A percentile compares a stretch with the other conserved stretches of the same genome.
These are phyloP conservation scores for Hafferia zeledoni DNA, from an alignment of 2,797 vertebrate genomes.

Conservation along the genomic window DNA sequence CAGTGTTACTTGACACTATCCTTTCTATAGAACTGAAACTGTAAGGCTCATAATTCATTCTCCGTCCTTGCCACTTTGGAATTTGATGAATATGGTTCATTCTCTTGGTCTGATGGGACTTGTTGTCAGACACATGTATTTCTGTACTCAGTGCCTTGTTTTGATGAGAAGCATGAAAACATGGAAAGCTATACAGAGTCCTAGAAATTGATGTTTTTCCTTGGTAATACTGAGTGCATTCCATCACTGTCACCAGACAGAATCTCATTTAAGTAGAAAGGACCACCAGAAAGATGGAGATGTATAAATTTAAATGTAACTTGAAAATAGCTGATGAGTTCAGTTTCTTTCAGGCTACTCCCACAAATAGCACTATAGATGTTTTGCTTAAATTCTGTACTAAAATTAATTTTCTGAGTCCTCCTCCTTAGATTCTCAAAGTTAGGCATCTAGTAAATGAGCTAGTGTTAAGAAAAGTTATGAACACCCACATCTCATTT, in stretches of 20 bases:
- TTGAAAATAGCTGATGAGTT: neutral
- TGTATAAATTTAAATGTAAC: neutral
- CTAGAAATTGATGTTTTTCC: neutral
- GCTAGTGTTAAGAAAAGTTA: neutral
- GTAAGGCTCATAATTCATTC: neutral
- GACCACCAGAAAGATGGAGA: neutral
- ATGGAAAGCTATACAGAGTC: neutral
- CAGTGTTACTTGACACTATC: neutral
- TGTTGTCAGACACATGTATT: neutral
- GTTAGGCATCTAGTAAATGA: neutral
- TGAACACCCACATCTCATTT: neutral
- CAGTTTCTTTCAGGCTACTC: neutral
- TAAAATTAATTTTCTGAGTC: neutral
- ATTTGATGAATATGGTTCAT: neutral
- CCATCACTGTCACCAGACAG: neutral
- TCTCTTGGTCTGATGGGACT: rapidly evolving
- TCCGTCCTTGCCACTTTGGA: neutral
- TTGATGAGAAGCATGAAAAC: neutral
- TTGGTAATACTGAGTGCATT: neutral
- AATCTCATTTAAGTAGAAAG: neutral
- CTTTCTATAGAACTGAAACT: neutral
- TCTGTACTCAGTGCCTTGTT: neutral
- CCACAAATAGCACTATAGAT: neutral
- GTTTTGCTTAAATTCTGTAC: neutral
- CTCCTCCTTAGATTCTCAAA: neutral